These are phyloP conservation scores for Tethea ocularis DNA, from an alignment of 2,888 invertebrate genomes.

Conservation along the genomic window DNA sequence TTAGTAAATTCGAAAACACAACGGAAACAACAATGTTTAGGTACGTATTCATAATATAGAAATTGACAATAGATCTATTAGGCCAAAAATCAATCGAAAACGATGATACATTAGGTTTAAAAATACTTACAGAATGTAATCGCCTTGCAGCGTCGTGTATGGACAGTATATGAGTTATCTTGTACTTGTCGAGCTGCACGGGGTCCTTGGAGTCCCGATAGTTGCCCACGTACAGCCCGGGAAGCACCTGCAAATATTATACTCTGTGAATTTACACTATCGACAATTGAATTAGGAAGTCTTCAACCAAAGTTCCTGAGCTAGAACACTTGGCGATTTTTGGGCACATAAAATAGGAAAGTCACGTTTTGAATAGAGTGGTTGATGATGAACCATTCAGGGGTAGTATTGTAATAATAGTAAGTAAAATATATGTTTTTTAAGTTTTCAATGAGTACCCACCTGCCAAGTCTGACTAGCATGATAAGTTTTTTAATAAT, in stretches of 20 bases:
- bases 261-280: not conserved
- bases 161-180: conserved; percentile 97
- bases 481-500: too few relatives aligned
- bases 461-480: too few relatives aligned
- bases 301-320: not conserved
- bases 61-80: too few relatives aligned
- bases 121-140: conserved; percentile 89
- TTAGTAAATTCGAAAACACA: too few relatives aligned
- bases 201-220: conserved; percentile 97
- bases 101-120: conserved; percentile 5
- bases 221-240: conserved; percentile 97
- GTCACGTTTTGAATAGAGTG: conserved; percentile 13
- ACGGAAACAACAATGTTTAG: too few relatives aligned
- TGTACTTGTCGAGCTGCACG: conserved; percentile 93
- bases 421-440: too few relatives aligned
- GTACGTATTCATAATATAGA: too few relatives aligned
- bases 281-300: not conserved
- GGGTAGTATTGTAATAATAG: not conserved
- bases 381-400: not conserved
- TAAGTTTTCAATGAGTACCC: too few relatives aligned
- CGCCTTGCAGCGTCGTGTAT: conserved; percentile 97
- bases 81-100: too few relatives aligned
- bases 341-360: conserved; percentile 20
- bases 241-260: conserved; percentile 88
- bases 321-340: conserved; percentile 8